phyloP scores from a whole-genome alignment of 1,140 invertebrate species.

The Muscidifurax raptorellus region DNA sequence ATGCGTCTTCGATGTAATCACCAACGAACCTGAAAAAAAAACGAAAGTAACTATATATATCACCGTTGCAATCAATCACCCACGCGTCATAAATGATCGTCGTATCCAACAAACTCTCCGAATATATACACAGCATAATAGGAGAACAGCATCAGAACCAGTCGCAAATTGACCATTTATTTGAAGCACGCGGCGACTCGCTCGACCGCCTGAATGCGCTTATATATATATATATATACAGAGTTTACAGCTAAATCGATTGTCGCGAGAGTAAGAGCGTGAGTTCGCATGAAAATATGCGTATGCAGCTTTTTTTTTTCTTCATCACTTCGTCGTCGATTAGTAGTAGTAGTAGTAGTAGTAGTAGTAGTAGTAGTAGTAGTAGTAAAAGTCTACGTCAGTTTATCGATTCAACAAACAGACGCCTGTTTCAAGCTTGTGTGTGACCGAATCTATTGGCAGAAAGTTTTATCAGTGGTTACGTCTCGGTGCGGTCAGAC shows the following conservation, averaged over 20 bases:
- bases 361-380: background rate
- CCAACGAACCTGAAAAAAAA: too few relatives aligned
- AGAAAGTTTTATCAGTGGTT: conserved; percentile 32
- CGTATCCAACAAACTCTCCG: background rate
- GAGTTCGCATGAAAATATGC: conserved; percentile 32
- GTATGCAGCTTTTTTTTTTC: background rate
- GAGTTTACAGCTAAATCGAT: background rate
- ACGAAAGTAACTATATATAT: too few relatives aligned
- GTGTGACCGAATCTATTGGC: background rate
- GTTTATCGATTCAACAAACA: conserved; percentile 37
- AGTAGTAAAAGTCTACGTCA: background rate
- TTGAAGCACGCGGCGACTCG: background rate
- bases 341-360: background rate
- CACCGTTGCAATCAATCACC: background rate
- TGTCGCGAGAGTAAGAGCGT: background rate
- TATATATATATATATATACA: too few relatives aligned
- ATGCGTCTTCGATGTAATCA: too few relatives aligned
- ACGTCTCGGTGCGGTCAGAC: conserved; percentile 28
- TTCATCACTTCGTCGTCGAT: background rate
- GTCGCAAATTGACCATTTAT: conserved; percentile 34
- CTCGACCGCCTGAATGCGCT: background rate
- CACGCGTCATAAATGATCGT: too few relatives aligned
- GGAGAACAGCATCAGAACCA: background rate
- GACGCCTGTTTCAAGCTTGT: background rate
- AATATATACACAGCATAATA: too few relatives aligned